Base-by-base conservation (phyloP, 2,888 invertebrate genomes). In the Argyresthia goedartella region DNA sequence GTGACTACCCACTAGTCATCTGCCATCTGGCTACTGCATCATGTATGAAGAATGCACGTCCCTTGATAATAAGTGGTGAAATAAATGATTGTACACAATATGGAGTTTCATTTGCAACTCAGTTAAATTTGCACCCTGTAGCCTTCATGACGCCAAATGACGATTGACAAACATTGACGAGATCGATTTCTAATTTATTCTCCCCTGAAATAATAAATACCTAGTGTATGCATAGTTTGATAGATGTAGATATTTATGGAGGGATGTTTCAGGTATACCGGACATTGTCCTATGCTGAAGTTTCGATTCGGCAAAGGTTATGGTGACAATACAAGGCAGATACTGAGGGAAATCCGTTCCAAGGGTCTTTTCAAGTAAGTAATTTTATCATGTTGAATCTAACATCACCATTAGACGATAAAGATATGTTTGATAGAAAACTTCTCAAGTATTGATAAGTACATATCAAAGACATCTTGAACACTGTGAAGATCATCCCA, bases 271-370 rank as follows among this genome's bases (percentile, higher is more conserved):
- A 92, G 92, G 56, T 92, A 92, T 70, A 92, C 92, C 1, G 92
- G 92, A 10, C 92, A 92, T 64, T 92, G 92, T 70, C 92, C 92
- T 49, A 89, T 91, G 60, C 82, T 92, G 51, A 91, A 91, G 65
- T 92, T 92, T 65, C 90, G 91, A 50, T 91, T 89, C 65, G 92
- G 92, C 49, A 90, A 91, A 72, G 88, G 91, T 66, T 92, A 92
- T 71, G 92, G 92, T 14, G 89, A 91, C 59, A 91, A 89, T 67
- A 92, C 92, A 4, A 86, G 91, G 60, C 91, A 92, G 66, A 92
- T 92, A 57, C 79, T 92, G 59, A 82, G 87, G 73, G 92, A 88
- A 69, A 81, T 88, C 58, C 75, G 81, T 44, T 70, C 82, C 4
- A 84, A 81, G 56, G 87, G 87, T 60, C 63, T 87, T 3, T 82